A percentile compares a stretch with the other conserved stretches of the same genome.
Conservation (phyloP, 2,797 vertebrate genomes). For the Lithobates sylvaticus region DNA sequence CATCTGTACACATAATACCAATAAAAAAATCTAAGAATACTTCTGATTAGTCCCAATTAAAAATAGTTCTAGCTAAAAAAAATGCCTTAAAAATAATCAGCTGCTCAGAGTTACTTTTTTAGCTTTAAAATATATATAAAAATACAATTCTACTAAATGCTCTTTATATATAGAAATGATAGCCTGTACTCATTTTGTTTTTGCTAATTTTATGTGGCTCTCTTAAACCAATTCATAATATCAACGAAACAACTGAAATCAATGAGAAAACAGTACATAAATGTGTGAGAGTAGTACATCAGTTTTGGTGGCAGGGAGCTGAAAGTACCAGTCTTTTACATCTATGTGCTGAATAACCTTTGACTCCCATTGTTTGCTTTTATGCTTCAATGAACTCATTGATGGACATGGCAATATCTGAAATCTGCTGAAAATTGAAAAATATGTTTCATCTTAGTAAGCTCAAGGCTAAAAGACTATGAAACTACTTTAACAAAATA, state of each 20-base stretch:
- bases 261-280: neutral
- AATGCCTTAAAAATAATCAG: too few species aligned
- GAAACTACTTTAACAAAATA: neutral
- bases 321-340: neutral
- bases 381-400: neutral
- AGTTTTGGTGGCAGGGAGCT: neutral
- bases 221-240: neutral
- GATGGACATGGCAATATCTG: conserved; percentile 1
- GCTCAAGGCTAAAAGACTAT: conserved; percentile 1
- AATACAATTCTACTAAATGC: too few species aligned
- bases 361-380: neutral
- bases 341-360: neutral
- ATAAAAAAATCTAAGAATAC: too few species aligned
- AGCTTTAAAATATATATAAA: too few species aligned
- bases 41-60: too few species aligned
- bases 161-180: too few species aligned
- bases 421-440: neutral
- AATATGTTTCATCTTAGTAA: conserved; percentile 4
- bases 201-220: neutral
- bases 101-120: too few species aligned
- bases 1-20: too few species aligned
- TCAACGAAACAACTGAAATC: neutral
- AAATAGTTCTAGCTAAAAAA: too few species aligned
- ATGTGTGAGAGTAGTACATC: neutral
- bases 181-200: too few species aligned